phyloP scores from a whole-genome alignment of 2,113 vertebrate genomes.

The Chloebia gouldiae region DNA sequence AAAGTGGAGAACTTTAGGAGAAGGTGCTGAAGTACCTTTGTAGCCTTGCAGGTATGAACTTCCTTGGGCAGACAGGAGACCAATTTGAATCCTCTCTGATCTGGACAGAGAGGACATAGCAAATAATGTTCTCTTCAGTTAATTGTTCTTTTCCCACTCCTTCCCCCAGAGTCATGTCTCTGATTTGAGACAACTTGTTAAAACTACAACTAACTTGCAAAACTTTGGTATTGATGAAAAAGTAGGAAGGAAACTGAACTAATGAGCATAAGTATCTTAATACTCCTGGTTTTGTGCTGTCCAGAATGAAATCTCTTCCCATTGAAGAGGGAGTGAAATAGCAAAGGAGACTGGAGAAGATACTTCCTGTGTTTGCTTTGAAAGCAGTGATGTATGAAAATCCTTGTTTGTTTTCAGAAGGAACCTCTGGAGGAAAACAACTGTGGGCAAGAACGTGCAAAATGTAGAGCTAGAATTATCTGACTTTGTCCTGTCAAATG shows the following conservation, averaged over 20 bases:
- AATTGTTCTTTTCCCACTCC: background rate
- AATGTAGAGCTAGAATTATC: conserved; percentile 68
- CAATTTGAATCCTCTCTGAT: background rate
- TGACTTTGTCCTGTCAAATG: conserved; percentile 75
- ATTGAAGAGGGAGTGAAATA: background rate
- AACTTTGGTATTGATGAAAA: background rate
- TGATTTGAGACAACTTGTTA: background rate
- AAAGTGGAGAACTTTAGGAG: background rate
- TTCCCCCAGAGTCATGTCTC: background rate
- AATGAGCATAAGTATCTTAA: background rate
- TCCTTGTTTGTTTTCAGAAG: conserved; percentile 49
- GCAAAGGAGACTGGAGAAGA: background rate
- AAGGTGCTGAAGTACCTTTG: background rate
- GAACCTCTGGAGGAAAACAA: conserved; percentile 59
- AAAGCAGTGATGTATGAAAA: conserved; percentile 67
- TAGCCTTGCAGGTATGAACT: background rate
- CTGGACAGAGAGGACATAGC: background rate
- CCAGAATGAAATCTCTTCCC: background rate
- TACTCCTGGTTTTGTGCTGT: background rate
- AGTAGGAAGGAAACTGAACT: background rate
- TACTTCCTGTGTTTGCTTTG: conserved; percentile 56
- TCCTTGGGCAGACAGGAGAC: background rate
- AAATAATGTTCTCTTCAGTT: background rate
- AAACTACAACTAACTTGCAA: background rate
- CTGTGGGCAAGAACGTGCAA: conserved; percentile 66